phyloP scores from a whole-genome alignment of 2,888 invertebrate species.

The Acronicta leporina region DNA sequence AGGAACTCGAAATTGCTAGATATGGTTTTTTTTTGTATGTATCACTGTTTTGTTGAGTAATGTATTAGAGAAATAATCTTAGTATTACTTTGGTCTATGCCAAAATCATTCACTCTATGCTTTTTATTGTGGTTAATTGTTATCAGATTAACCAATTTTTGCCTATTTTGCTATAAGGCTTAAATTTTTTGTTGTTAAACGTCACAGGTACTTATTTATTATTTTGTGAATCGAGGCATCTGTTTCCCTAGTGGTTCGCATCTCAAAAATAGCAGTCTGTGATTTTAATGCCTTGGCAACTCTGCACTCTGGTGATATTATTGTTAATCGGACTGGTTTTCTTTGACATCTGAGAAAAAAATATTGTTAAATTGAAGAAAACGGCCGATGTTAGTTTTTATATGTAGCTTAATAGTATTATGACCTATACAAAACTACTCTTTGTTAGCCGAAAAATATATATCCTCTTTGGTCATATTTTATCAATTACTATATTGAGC shows the following conservation, averaged over 20 bases:
- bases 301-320: slow-evolving; percentile 74
- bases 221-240: slow-evolving; percentile 48
- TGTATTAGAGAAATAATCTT: slow-evolving; percentile 51
- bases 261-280: slow-evolving; percentile 78
- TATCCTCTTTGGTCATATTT: slow-evolving; percentile 43
- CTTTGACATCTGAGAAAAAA: slow-evolving; percentile 58
- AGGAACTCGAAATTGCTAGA: slow-evolving; percentile 72
- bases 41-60: slow-evolving; percentile 66
- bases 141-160: slow-evolving; percentile 13
- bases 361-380: slow-evolving; percentile 56
- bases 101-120: slow-evolving; percentile 60
- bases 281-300: slow-evolving; percentile 82
- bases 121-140: slow-evolving; percentile 53
- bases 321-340: slow-evolving; percentile 65
- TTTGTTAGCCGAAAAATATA: slow-evolving; percentile 57
- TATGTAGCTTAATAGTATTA: slow-evolving; percentile 50
- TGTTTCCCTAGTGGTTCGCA: slow-evolving; percentile 50
- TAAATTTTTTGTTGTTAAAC: slow-evolving; percentile 33
- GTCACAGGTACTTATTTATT: slow-evolving; percentile 59
- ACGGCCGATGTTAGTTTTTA: slow-evolving; percentile 62
- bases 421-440: slow-evolving; percentile 46
- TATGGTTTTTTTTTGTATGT: slow-evolving; percentile 67
- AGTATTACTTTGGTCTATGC: slow-evolving; percentile 64
- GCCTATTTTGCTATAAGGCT: no score
- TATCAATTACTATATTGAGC: slow-evolving; percentile 45